Base-by-base conservation (phyloP, 2,113 vertebrate genomes). In the Sakesphorus luctuosus region DNA sequence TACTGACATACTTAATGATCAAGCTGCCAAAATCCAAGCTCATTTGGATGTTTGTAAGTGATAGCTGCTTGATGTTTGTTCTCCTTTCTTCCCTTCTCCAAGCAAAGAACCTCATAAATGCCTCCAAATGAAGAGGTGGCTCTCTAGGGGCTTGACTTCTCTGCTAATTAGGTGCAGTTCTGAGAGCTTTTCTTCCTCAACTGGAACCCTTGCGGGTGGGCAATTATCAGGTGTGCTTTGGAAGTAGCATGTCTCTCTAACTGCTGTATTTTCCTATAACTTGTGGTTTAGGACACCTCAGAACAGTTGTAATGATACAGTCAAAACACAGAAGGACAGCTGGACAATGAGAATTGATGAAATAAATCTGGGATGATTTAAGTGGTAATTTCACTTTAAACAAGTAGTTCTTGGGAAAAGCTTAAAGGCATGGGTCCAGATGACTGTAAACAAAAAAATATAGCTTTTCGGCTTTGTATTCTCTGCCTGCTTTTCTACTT, bases 1-100 rank as follows among this genome's bases (percentile, higher is more conserved):
- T n/a, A 1, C 1, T 38, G 35, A 17, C 2, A 1, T 9, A 12
- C 17, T 47, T 78, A 11, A 4, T 2, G 17, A 46, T 24, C 21
- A 77, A 53, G 24, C 9, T 74, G 28, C 28, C 40, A 29, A 69
- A 14, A 21, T 46, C 29, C 43, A 77, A 33, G 25, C 21, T 52
- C 0, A 0, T 43, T 38, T 58, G 56, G 11, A 7, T 58, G 31
- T 86, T 74, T 47, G 1, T 49, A 40, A 53, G 14, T 1, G 1
- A 9, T 36, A 44, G 20, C 23, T 75, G 29, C 38, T 86, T 83
- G 44, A 31, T 18, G 7, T 62, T 62, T 69, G 4, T 46, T 71
- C 33, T 85, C 18, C 36, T 2, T 21, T 63, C 19, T 43, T 82
- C 18, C 25, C 5, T 59, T 77, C 46, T 84, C 11, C 15, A 38